These are phyloP conservation scores for Miichthys miiuy DNA, from an alignment of 2,797 vertebrate species.

Conservation along the genomic window DNA sequence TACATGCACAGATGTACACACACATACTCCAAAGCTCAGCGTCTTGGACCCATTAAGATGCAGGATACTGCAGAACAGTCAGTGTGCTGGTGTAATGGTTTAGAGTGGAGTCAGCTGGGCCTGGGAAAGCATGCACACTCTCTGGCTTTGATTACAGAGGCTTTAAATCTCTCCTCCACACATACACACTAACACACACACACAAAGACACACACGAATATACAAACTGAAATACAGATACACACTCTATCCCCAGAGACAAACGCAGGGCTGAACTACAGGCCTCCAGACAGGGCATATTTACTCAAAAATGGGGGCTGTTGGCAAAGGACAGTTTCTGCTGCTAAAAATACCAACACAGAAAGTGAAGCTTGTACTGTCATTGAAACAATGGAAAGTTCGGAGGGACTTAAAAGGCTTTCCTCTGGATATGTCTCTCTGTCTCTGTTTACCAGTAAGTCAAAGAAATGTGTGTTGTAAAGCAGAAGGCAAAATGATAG, in stretches of 20 bases:
- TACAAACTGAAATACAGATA: conserved; percentile 47
- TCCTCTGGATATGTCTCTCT: not conserved
- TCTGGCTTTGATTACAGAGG: conserved; percentile 74
- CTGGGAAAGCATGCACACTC: conserved; percentile 75
- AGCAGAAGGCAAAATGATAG: not conserved
- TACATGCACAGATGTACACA: conserved; percentile 9
- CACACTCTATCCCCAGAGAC: conserved; percentile 58
- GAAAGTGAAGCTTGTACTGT: conserved; percentile 39
- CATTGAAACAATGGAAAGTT: conserved; percentile 20
- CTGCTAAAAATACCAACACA: conserved; percentile 69
- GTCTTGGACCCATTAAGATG: conserved; percentile 35
- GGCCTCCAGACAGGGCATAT: conserved; percentile 62
- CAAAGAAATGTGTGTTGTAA: not conserved
- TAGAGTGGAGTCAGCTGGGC: conserved; percentile 72
- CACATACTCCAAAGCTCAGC: not conserved
- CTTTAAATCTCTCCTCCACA: conserved; percentile 66
- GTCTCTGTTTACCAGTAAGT: not conserved
- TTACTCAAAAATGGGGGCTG: conserved; percentile 52
- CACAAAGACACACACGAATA: conserved; percentile 38
- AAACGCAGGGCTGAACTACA: conserved; percentile 44
- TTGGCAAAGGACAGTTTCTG: conserved; percentile 56
- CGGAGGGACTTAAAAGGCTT: conserved; percentile 1
- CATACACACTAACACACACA: conserved; percentile 32
- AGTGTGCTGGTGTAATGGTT: conserved; percentile 53
- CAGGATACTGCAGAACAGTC: conserved; percentile 37